Base-by-base conservation (phyloP, 2,888 invertebrate genomes). In the Trichopoda pennipes region DNA sequence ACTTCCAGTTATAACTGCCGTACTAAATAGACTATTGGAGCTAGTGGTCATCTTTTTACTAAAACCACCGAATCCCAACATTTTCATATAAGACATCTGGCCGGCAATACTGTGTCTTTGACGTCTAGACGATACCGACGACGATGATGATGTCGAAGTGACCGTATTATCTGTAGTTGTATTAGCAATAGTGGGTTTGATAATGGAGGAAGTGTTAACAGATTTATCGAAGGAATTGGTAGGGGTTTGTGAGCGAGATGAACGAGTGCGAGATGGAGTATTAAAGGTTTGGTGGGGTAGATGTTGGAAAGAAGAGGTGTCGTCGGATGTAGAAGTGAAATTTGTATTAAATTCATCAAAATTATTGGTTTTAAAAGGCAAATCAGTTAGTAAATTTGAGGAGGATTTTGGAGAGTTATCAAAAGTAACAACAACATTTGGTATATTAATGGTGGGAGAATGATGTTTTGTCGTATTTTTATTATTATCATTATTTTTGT, bases 101-200 rank as follows among this genome's bases (percentile, higher is more conserved):
- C 96, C 96, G 93, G 96, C 96, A 94, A 97, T 96, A 94, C 97
- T 97, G 96, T 97, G 97, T 92, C 97, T 95, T 93, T 97, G 97
- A 92, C 96, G 96, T 93, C 95, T 95, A 92, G 94, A 94, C 86
- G 91, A 90, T 85, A 89, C 88, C 85, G 90, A 89, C 84, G 90
- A 88, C 85, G 90, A 90, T 86, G 89, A 90, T 85, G 90, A 88
- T 85, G 87, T 87, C 85, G 90, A 85, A 84, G 87, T 84, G 84
- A 89, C 86, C 87, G 88, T 89, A 88, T 88, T 89, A 90, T 90
- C 88, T 90, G 90, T 89, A 84, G 86, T 87, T 86, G 87, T 87
- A 86, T 88, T 87, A 87, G 87, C 87, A 87, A 87, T 88, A 85
- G 86, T 88, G 84, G 86, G 86, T 84, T 82, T 70, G 80, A 78